phyloP scores from a whole-genome alignment of 2,888 invertebrate species.

The Tribolium freemani region DNA sequence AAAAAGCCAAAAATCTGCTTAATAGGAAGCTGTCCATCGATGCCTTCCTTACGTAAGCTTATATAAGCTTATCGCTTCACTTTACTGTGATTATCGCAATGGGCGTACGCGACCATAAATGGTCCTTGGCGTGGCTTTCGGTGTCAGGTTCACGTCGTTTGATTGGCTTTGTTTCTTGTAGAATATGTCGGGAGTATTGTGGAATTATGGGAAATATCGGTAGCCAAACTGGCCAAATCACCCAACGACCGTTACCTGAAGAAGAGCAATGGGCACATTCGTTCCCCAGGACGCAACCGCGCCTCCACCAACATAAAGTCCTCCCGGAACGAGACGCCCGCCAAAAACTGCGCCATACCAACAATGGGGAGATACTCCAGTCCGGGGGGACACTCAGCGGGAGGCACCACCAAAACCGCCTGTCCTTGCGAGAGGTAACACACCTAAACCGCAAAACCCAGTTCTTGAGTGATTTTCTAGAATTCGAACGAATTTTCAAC shows the following conservation, averaged over 20 bases:
- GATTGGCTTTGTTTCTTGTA: constrained; percentile 18
- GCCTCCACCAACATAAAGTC: constrained; percentile 68
- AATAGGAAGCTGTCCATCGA: background rate
- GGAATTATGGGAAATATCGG: constrained; percentile 66
- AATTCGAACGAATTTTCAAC: constrained; percentile 20
- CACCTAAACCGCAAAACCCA: background rate
- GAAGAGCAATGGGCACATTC: constrained; percentile 62
- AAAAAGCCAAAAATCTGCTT: background rate
- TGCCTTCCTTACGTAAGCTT: constrained; percentile 4
- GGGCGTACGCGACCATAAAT: background rate
- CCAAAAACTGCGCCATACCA: constrained; percentile 81
- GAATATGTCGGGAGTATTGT: constrained; percentile 45
- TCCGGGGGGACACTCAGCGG: constrained; percentile 88
- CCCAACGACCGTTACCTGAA: constrained; percentile 51
- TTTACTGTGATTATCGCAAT: background rate
- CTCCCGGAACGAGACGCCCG: constrained; percentile 76
- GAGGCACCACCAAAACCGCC: constrained; percentile 63
- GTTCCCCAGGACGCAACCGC: constrained; percentile 59
- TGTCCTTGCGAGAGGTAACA: constrained; percentile 39
- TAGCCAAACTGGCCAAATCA: constrained; percentile 62
- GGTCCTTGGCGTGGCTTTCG: no score
- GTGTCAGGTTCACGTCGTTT: constrained; percentile 21
- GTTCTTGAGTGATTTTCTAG: constrained; percentile 1
- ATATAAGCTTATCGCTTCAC: constrained; percentile 2
- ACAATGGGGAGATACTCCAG: constrained; percentile 87